Percentiles rank a stretch among this genome's conserved stretches.
Evolutionary conservation across 1,140 invertebrate genomes (phyloP).

Genomic region (Microplitis mediator): DNA sequence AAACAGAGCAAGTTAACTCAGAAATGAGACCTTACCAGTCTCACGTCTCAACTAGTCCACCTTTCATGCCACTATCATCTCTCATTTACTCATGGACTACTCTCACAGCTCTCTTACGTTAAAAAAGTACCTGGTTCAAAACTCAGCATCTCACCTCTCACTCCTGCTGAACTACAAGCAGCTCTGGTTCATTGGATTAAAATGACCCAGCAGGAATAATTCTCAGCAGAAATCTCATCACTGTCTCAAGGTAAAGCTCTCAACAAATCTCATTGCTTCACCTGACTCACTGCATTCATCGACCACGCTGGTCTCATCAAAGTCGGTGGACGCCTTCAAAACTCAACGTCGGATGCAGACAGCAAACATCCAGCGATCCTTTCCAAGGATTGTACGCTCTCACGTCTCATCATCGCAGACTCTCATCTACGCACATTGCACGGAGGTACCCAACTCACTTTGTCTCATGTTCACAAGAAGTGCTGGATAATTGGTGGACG

Average conservation of each 20-base stretch:
- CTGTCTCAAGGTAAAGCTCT: background rate
- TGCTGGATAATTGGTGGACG: constrained; percentile 40
- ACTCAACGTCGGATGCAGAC: background rate
- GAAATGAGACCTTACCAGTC: background rate
- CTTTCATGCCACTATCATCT: no score
- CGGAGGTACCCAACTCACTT: no score
- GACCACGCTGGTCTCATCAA: background rate
- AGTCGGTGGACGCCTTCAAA: constrained; percentile 14
- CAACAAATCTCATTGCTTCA: background rate
- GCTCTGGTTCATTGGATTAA: background rate
- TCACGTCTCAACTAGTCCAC: no score
- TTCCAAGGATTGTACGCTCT: background rate
- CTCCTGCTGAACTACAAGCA: background rate
- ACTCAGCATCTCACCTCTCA: background rate
- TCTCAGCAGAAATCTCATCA: background rate
- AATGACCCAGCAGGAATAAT: background rate
- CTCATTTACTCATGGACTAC: background rate
- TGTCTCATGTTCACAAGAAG: background rate
- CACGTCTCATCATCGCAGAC: no score
- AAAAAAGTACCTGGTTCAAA: background rate
- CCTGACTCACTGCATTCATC: constrained; percentile 10
- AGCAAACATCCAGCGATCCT: constrained; percentile 3
- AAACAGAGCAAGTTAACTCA: no score
- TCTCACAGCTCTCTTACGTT: background rate
- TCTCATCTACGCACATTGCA: no score